Base-by-base conservation (phyloP, 2,113 vertebrate genomes). In the Corythaeola cristata region DNA sequence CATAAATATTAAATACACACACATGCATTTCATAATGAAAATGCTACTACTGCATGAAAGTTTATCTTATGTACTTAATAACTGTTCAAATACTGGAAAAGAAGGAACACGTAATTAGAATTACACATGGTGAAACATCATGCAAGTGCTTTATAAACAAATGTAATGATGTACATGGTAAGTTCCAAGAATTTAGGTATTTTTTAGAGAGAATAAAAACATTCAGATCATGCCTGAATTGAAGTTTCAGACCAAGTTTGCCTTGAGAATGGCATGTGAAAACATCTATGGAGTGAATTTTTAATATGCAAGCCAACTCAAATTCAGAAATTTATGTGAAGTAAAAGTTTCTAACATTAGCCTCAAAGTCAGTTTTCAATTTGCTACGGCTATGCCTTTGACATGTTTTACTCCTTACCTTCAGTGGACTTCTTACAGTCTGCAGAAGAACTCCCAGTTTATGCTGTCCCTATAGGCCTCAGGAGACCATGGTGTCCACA, bases 381-480 rank as follows among this genome's bases (percentile, higher is more conserved):
- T 63, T 93, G 88, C 59, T 91, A 95, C 0, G 0, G 89, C 89
- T 95, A 59, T 0, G 5, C 88, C 78, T 94, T 75, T 93, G 67
- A 50, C 26, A 44, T 24, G 26, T 94, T 88, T 94, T 67, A 83
- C 63, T 91, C 88, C 94, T 96, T 93, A 95, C 88, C 84, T 96
- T 91, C 88, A 77, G 63, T 77, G 96, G 82, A 90, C 78, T 95
- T 96, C 87, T 89, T 95, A 96, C 59, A 93, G 90, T 81, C 93
- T 91, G 93, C 85, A 96, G 91, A 87, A 95, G 60, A 87, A 88
- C 75, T 93, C 64, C 67, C 75, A 94, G 78, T 8, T 96, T 96
- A 91, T 71, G 88, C 78, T 96, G 88, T 85, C 90, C 93, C 94
- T 96, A 96, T 4, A 95, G 93, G 90, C 93, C 95, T 88, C 95